Evolutionary conservation across 2,113 vertebrate genomes (phyloP).

Genomic region (Barnardius zonarius): DNA sequence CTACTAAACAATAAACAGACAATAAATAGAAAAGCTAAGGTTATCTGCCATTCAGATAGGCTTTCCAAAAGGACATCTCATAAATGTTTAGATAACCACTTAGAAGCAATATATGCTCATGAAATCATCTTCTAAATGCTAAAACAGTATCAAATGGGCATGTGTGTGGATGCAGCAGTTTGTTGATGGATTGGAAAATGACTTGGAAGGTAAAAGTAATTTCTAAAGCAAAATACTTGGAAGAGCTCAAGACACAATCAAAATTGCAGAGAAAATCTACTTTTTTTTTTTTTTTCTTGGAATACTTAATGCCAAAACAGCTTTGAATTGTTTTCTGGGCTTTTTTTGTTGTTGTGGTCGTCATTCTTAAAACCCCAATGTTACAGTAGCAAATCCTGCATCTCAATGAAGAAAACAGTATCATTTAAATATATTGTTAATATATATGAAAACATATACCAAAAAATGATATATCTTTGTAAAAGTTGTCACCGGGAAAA

Average conservation of each 20-base stretch:
- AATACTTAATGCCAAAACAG: neutral
- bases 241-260: neutral
- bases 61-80: neutral
- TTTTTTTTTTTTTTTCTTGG: neutral
- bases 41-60: neutral
- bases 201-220: neutral
- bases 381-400: fast-evolving
- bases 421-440: neutral
- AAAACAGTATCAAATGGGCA: neutral
- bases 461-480: fast-evolving
- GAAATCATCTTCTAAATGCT: neutral
- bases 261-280: neutral
- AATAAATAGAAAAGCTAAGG: neutral
- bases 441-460: neutral
- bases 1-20: fast-evolving
- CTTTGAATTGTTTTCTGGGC: neutral
- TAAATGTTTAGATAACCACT: neutral
- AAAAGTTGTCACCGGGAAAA: neutral
- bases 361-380: neutral
- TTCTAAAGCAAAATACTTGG: neutral
- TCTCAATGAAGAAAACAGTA: neutral
- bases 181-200: neutral
- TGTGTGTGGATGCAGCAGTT: neutral
- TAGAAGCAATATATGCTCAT: neutral
- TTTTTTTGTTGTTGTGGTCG: neutral